Evolutionary conservation across 2,888 invertebrate species (phyloP), one percentile per base, ranked within the genome.

Genomic region (Tortricodes alternella): DNA sequence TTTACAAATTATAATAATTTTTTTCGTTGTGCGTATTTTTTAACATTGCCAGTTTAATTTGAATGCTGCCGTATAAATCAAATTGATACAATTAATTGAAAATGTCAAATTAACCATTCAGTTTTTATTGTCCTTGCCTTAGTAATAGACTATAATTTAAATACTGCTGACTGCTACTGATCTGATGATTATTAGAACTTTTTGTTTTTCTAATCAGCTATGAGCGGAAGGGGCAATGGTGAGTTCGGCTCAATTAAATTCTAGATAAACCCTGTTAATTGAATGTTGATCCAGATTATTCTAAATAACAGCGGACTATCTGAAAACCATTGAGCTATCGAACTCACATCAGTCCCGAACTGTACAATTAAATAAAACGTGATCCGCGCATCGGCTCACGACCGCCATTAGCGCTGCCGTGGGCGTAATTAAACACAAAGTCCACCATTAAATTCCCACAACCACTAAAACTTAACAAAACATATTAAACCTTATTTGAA

Each of bases 381-480:
- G 80, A 83, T 78, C 77, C 65, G 74, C 72, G 75, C 78, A 65
- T 66, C 78, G 74, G 75, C 71, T 85, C 84, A 29, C 84, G 83
- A 79, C 71, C 67, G 69, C 85, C 86, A 86, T 88, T 87, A 88
- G 82, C 80, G 73, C 71, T 60, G 65, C 67, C 80, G 88, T 88
- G 83, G 87, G 83, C 84, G 89, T 89, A 89, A 89, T 89, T 89
- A 89, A 88, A 86, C 80, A 78, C 83, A 87, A 87, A 88, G 85
- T 81, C 82, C 85, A 76, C 73, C 37, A 15, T 15, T 24, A n/a
- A 41, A 34, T 13, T 76, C 75, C 76, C 37, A n/a, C n/a, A n/a
- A n/a, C n/a, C n/a, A n/a, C n/a, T 16, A 18, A 29, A 18, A 6
- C 44, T 24, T 16, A 44, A 27, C 9, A n/a, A 16, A 29, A 34